Evolutionary conservation across 1,140 invertebrate species (phyloP), one percentile per base, ranked within the genome.

Genomic region (Drosophila jambulina): DNA sequence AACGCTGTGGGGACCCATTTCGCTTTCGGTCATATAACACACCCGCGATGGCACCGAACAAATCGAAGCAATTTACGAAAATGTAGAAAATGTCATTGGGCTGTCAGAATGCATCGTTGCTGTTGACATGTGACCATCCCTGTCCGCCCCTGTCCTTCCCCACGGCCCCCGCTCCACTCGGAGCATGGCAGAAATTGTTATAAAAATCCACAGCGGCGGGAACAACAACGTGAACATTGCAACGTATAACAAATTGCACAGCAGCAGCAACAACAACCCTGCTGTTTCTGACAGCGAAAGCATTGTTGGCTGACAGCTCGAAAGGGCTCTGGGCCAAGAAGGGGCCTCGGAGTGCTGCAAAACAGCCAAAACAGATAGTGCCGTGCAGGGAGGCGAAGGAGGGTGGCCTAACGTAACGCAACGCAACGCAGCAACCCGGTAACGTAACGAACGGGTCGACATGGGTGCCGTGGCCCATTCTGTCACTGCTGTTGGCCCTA

Each of bases 11-110:
- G 75, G 75, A 62, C 64, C 65, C 75, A 70, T 71, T 75, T 68
- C 40, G 57, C 62, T 75, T 57, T 77, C 57, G 72, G 67, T 72
- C 81, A 84, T 61, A 81, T 70, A 85, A 86, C 75, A 85, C 64
- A 81, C 74, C 74, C 60, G 49, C 79, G 75, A 38, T 60, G 57
- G 29, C 77, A 65, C 70, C 75, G 76, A 78, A 88, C 85, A 88
- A 91, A 91, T 91, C 80, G 88, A 91, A 81, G 88, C 88, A 91
- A 91, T 91, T 91, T 91, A 91, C 88, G 82, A 91, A 91, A 91
- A 91, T 91, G 88, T 91, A 91, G 78, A 85, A 91, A 91, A 88
- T 85, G 88, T 91, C 84, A 91, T 91, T 91, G 88, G 85, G 88
- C 90, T 91, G 88, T 91, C 88, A 91, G 88, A 91, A 81, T 88